Percentiles rank a stretch among this genome's conserved stretches.
Conservation (phyloP, 2,888 invertebrate species). For the Odontocerum albicorne region DNA sequence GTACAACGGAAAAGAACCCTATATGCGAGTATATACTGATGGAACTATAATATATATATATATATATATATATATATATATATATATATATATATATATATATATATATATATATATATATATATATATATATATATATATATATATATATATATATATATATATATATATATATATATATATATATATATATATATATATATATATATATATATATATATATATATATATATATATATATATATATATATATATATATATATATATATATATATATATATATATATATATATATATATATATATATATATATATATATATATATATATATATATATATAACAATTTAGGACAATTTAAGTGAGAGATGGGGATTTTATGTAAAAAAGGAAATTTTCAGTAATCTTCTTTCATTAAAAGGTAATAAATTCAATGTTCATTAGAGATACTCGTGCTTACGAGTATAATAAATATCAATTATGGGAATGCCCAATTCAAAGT, state of each 20-base stretch:
- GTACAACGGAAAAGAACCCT: no score
- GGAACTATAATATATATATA: constrained; percentile 6
- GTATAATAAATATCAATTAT: no score
- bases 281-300: background rate
- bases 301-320: background rate
- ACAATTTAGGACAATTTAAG: no score
- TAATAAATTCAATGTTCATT: no score
- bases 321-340: background rate
- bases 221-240: constrained; percentile 10
- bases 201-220: constrained; percentile 8
- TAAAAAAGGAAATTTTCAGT: no score
- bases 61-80: constrained; percentile 10
- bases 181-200: constrained; percentile 10
- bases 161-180: constrained; percentile 10
- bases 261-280: background rate
- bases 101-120: constrained; percentile 8
- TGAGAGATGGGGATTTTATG: no score
- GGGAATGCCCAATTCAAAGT: no score
- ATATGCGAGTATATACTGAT: no score
- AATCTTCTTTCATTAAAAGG: no score
- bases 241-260: constrained; percentile 7
- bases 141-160: constrained; percentile 10
- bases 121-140: constrained; percentile 2
- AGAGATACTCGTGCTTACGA: no score
- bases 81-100: constrained; percentile 10